These are phyloP conservation scores for Cyanoliseus patagonus DNA, from an alignment of 2,113 vertebrate species.

Conservation along the genomic window DNA sequence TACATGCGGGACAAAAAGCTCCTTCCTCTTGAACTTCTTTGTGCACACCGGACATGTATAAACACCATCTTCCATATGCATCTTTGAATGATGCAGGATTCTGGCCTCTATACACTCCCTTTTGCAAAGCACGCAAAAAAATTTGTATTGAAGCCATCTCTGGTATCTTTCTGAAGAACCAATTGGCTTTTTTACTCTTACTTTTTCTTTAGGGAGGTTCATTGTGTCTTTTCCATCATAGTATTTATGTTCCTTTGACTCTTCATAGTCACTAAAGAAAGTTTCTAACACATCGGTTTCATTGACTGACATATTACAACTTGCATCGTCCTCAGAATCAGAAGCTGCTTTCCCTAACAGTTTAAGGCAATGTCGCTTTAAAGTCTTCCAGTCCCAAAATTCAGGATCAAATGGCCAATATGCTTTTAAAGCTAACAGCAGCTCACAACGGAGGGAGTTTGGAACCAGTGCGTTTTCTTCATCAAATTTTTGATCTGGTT, in stretches of 20 bases:
- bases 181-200: conserved; percentile 75
- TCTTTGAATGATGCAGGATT: conserved; percentile 92
- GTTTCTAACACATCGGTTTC: conserved; percentile 78
- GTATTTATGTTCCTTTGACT: conserved; percentile 71
- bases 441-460: conserved; percentile 94
- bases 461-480: conserved; percentile 90
- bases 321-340: conserved; percentile 84
- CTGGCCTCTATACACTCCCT: conserved; percentile 86
- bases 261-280: conserved; percentile 75
- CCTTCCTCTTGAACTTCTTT: conserved; percentile 86
- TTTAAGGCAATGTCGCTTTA: conserved; percentile 88
- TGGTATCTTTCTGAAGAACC: conserved; percentile 82
- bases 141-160: conserved; percentile 86
- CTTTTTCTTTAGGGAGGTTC: conserved; percentile 73
- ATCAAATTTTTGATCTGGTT: conserved; percentile 94
- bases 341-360: conserved; percentile 85
- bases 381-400: conserved; percentile 99
- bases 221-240: conserved; percentile 62
- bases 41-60: conserved; percentile 92
- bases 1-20: conserved; percentile 88
- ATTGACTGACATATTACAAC: conserved; percentile 73
- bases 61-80: conserved; percentile 84
- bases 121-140: conserved; percentile 91
- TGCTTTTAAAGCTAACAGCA: conserved; percentile 92
- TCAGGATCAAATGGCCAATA: conserved; percentile 98